Base-by-base conservation (phyloP, 2,888 invertebrate genomes). In the Herminia tarsipennalis region DNA sequence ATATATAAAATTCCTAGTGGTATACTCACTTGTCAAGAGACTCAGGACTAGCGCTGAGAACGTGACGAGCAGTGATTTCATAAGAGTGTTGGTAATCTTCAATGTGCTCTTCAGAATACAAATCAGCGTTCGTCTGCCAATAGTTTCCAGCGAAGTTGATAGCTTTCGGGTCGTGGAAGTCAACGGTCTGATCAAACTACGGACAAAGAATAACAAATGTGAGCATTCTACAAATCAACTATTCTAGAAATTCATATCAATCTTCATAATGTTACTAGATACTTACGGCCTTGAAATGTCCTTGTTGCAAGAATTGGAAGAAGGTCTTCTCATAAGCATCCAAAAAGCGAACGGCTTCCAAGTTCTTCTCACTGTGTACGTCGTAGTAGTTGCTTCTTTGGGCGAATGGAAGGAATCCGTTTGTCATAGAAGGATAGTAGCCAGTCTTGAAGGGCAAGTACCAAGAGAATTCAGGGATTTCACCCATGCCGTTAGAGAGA, bases 381-480 rank as follows among this genome's bases (percentile, higher is more conserved):
- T 93, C 86, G 81, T 94, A 95, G 85, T 94, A 53, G 67, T 93
- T 90, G 51, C 92, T 92, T 63, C 94, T 93, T 62, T 89, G 89
- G 17, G 93, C 93, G 83, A 93, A 94, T 13, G 93, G 92, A 36
- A 92, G 70, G 35, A 52, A 59, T 9, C 62, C 48, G 18, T 63
- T 56, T 27, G 66, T 56, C 51, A 77, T 35, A 51, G 71, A 54
- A 6, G 83, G 76, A 47, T 75, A 76, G 72, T 81, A 86, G 18
- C 88, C 86, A 55, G 80, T 74, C 48, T 78, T 70, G 47, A 86
- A 80, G 0, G 95, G 93, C 40, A 93, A 91, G 82, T 92, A 95
- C 89, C 93, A 94, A 5, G 94, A 92, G 72, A 94, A 92, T 9
- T 92, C 88, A 6, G 93, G 91, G 51, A 95, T 92, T 35, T 93